Conservation (phyloP, 1,140 invertebrate species). For the Bursaphelenchus mucronatus region DNA sequence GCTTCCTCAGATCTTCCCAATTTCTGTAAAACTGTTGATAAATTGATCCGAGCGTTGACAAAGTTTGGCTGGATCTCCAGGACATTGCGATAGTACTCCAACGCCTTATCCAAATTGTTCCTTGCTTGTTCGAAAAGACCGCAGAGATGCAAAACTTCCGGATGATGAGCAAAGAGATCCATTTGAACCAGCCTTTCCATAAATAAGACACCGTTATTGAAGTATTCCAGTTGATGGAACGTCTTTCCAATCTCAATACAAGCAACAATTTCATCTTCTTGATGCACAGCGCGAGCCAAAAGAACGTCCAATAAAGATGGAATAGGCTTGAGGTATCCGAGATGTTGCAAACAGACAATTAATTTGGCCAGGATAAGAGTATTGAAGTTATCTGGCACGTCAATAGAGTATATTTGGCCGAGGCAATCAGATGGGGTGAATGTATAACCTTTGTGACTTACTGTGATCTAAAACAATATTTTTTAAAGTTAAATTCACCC, state of each 20-base stretch:
- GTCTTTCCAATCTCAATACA: slow-evolving; percentile 43
- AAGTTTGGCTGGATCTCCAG: slow-evolving; percentile 42
- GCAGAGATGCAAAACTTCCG: slow-evolving; percentile 38
- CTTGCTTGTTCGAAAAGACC: slow-evolving; percentile 36
- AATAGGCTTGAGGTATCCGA: slow-evolving; percentile 28
- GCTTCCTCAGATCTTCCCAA: slow-evolving; percentile 45
- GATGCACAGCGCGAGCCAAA: slow-evolving; percentile 28
- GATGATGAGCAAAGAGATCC: slow-evolving; percentile 18
- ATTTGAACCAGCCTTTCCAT: slow-evolving; percentile 17
- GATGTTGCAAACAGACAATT: slow-evolving; percentile 35
- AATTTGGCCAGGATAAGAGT: slow-evolving; percentile 43
- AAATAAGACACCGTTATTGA: slow-evolving; percentile 14
- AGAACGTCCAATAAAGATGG: slow-evolving; percentile 35
- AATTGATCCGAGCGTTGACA: slow-evolving; percentile 57
- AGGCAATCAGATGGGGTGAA: slow-evolving; percentile 43
- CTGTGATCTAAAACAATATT: slow-evolving; percentile 25
- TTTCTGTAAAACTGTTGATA: slow-evolving; percentile 53
- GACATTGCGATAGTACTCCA: slow-evolving; percentile 41
- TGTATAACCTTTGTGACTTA: slow-evolving; percentile 34
- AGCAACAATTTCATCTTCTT: slow-evolving; percentile 33
- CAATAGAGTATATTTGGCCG: slow-evolving; percentile 13
- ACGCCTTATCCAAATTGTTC: slow-evolving; percentile 35
- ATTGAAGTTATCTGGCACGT: slow-evolving; percentile 22
- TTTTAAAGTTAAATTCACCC: slow-evolving; percentile 10
- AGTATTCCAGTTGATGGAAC: slow-evolving; percentile 20